Evolutionary conservation across 1,140 invertebrate genomes (phyloP).

Genomic region (Meloidogyne hapla): DNA sequence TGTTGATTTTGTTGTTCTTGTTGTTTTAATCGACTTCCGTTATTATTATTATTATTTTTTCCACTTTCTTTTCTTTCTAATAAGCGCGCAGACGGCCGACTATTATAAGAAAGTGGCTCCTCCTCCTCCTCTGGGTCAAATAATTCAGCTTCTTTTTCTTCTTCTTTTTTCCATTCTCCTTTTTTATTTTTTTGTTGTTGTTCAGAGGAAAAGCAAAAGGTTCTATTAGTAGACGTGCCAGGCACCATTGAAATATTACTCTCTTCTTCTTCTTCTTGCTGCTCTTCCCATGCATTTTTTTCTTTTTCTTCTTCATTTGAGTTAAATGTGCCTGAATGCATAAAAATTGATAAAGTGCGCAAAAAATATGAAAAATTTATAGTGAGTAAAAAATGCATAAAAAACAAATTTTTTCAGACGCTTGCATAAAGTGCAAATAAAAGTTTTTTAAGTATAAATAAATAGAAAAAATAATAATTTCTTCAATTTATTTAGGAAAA

Average conservation of each 20-base stretch:
- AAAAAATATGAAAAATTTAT: background rate
- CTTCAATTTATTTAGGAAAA: no score
- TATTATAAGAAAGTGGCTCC: conserved; percentile 56
- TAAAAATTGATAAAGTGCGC: background rate
- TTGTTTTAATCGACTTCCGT: background rate
- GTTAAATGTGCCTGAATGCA: background rate
- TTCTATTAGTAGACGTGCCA: background rate
- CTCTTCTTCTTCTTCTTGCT: background rate
- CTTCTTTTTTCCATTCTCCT: background rate
- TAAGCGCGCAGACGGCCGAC: conserved; percentile 36
- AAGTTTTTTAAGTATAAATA: no score
- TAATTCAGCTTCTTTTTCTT: background rate
- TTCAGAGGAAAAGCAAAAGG: background rate
- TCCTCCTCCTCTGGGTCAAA: conserved; percentile 28
- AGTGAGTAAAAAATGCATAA: background rate
- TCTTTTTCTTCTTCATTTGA: background rate
- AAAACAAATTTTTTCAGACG: no score
- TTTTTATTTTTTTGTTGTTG: background rate
- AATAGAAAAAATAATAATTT: no score
- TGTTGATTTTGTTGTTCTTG: background rate
- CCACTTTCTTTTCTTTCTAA: background rate
- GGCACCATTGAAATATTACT: background rate
- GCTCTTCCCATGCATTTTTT: background rate
- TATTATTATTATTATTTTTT: background rate
- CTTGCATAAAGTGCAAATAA: no score